Conservation (phyloP, 2,113 vertebrate genomes). For the Eclectus roratus region DNA sequence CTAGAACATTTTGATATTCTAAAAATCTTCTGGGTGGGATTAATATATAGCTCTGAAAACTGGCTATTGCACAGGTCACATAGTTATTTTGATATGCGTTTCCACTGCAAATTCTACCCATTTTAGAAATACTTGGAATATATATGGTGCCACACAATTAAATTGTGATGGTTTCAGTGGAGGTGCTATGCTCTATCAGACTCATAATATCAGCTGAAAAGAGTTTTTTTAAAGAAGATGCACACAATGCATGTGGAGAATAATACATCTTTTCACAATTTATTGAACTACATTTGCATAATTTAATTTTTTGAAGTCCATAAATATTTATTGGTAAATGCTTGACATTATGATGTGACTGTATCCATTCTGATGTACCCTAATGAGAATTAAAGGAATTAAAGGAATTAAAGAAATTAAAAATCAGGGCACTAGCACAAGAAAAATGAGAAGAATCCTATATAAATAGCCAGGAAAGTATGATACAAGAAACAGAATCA, state of each 20-base stretch:
- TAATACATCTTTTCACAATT: not conserved
- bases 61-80: not conserved
- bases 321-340: slow-evolving; percentile 30
- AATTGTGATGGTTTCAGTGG: not conserved
- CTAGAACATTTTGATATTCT: not conserved
- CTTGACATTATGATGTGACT: not conserved
- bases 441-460: not conserved
- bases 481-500: not conserved
- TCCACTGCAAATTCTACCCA: not conserved
- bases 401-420: not conserved
- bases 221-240: not conserved
- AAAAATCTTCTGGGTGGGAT: not conserved
- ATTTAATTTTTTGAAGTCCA: not conserved
- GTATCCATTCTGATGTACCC: not conserved
- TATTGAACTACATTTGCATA: not conserved
- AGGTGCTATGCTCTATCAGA: not conserved
- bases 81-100: not conserved
- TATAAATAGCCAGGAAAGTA: not conserved
- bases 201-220: not conserved
- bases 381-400: not conserved
- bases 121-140: slow-evolving; percentile 20
- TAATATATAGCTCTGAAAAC: not conserved
- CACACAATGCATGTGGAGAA: not conserved
- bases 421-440: not conserved
- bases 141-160: not conserved